Conservation (phyloP, 2,888 invertebrate genomes). For the Neelides folsomi region DNA sequence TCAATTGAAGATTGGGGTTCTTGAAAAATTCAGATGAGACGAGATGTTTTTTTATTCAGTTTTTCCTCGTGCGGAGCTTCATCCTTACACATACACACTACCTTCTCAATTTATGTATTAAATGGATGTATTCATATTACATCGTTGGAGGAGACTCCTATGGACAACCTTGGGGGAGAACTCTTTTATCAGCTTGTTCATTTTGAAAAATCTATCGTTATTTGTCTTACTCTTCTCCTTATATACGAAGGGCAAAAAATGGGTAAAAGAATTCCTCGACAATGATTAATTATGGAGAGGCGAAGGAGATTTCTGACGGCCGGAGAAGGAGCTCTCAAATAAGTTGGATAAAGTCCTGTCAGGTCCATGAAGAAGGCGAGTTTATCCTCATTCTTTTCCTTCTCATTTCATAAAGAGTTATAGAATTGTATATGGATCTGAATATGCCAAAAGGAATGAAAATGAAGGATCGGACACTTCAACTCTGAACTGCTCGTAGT, state of each 20-base stretch:
- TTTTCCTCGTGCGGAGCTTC: too few relatives aligned
- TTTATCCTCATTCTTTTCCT: not conserved
- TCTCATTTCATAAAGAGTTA: not conserved
- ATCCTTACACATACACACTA: too few relatives aligned
- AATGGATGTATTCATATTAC: too few relatives aligned
- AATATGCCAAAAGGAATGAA: too few relatives aligned
- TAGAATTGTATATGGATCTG: too few relatives aligned
- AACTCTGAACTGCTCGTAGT: too few relatives aligned
- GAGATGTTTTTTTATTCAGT: too few relatives aligned
- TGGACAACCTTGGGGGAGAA: slow-evolving; percentile 13
- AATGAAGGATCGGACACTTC: too few relatives aligned
- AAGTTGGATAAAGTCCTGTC: slow-evolving; percentile 3
- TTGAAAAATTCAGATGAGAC: too few relatives aligned
- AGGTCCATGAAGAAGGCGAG: not conserved
- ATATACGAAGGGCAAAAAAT: slow-evolving; percentile 19
- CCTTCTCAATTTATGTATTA: too few relatives aligned
- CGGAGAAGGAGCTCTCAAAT: slow-evolving; percentile 6
- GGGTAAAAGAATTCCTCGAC: slow-evolving; percentile 31
- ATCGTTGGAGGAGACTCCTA: slow-evolving; percentile 3
- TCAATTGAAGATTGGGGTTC: too few relatives aligned
- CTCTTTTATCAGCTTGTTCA: slow-evolving; percentile 30
- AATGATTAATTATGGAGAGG: slow-evolving; percentile 34
- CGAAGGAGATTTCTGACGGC: slow-evolving; percentile 28
- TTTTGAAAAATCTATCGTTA: slow-evolving; percentile 32
- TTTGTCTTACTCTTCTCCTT: slow-evolving; percentile 26